Base-by-base conservation (phyloP, 1,140 invertebrate genomes). In the Heliconius hermathena region DNA sequence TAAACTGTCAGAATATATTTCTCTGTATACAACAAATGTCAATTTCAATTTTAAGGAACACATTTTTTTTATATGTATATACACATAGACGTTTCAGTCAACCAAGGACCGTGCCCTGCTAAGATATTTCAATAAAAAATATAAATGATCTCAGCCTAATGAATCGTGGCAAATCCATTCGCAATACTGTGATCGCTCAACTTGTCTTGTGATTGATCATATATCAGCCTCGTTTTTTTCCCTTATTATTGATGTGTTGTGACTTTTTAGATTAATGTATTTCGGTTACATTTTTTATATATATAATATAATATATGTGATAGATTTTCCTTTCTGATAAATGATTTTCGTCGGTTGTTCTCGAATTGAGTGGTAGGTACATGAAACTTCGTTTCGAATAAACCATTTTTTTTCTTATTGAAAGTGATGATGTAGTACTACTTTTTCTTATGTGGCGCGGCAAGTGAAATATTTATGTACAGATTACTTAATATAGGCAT, bases 231-330 rank as follows among this genome's bases (percentile, higher is more conserved):
- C 60, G 26, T 66, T 66, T 66, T 60, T 66, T 60, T 22, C 18
- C n/a, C 60, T 16, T 29, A 66, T 66, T 66, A 66, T 66, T 66
- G 60, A 66, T 66, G 60, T 66, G 60, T 66, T 66, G 60, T 66
- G 60, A 66, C 60, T 66, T 66, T 66, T 66, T 29, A 66, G 60
- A 66, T 66, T 66, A 66, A 66, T 66, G 60, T 66, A 66, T 66
- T 29, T 66, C 26, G 60, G 60, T 66, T 29, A 66, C 60, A 29
- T 66, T 66, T 66, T 66, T 13, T 4, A 16, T 46, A 13, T 29
- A 66, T 16, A 22, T 66, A n/a, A 3, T 66, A 26, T 4, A n/a
- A 46, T 46, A 3, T 29, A 18, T 18, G 26, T 66, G 13, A 5
- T 66, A 26, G 60, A 66, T 66, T 66, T 66, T 29, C 8, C 26